Evolutionary conservation across 2,888 invertebrate species (phyloP), one percentile per base, ranked within the genome.

Genomic region (Anoncus sp.): DNA sequence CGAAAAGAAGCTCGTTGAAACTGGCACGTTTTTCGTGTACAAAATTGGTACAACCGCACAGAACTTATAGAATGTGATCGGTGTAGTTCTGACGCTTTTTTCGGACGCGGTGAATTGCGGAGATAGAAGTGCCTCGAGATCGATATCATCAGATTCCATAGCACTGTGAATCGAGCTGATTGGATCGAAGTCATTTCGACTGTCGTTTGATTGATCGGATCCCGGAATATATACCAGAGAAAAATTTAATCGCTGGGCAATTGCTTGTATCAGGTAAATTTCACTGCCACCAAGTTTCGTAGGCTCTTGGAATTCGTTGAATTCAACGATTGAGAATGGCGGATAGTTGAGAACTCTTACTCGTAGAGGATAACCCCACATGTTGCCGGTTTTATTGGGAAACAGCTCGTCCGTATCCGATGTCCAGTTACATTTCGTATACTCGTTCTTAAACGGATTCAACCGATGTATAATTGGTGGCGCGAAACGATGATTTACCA

Each of bases 321-420:
- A 67, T 1, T 5, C 6, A 0, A 79, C n/a, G 1, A 35, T 9
- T 1, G 75, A 31, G 16, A 77, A 63, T 0, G 82, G 83, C 2
- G 77, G 51, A 1, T 57, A 57, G 3, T 80, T 10, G 0, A 60
- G 0, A 0, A 77, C 10, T 1, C 20, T 55, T 4, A 82, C 60
- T 2, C n/a, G 65, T 0, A 87, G 6, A 1, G 75, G 67, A 24
- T 83, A 75, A 5, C 82, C 82, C 35, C 82, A 31, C 65, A 85
- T 79, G 59, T 87, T 59, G 1, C 6, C 47, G 2, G 82, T 7
- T 27, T 85, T 83, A 20, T 84, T 66, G 0, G 86, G 85, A 22
- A 83, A 84, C 65, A 79, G 73, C 7, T 65, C 16, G 7, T 14
- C 22, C n/a, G n/a, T n/a, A 3, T 18, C 10, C 3, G 74, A 27